Base-by-base conservation (phyloP, 1,140 invertebrate genomes). In the Ostrea denselamellosa region DNA sequence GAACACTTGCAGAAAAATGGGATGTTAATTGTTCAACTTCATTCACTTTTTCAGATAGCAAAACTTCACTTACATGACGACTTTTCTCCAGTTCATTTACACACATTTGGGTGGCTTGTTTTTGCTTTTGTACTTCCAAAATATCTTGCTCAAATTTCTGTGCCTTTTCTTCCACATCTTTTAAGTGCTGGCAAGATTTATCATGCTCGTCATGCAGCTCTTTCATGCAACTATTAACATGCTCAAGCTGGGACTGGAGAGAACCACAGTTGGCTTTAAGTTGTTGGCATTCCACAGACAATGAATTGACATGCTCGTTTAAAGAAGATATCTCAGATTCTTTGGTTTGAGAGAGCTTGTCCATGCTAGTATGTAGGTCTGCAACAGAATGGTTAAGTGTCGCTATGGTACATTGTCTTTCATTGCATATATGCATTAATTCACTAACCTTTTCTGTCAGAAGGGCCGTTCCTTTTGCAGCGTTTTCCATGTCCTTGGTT, bases 401-500 rank as follows among this genome's bases (percentile, higher is more conserved):
- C 54, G 58, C 77, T 85, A 89, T 87, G 56, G 84, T 65, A 51
- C 68, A 77, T 34, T 71, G 83, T 84, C 83, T 87, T 53, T 87
- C 86, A 85, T 89, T 86, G 86, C 88, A 87, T 85, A 87, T 58
- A 89, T 71, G 62, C 81, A 85, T 85, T 85, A 89, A 87, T 52
- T 89, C 62, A 89, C 88, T 89, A 86, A 89, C 88, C 88, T 89
- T 86, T 44, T 85, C 62, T 52, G 65, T 19, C n/a, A 89, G 86
- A 54, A 53, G n/a, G 19, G 10, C 19, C 9, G 62, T 89, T 34
- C 85, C 84, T n/a, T 53, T 54, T 19, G 77, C 28, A 7, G 54
- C 17, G 3, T 19, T 12, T 54, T 89, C 53, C 12, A 85, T 28
- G n/a, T 89, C 52, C 58, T 71, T 28, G 53, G 51, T 44, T 17